Evolutionary conservation across 1,140 invertebrate species (phyloP).

Genomic region (Ceratosolen fusciceps): DNA sequence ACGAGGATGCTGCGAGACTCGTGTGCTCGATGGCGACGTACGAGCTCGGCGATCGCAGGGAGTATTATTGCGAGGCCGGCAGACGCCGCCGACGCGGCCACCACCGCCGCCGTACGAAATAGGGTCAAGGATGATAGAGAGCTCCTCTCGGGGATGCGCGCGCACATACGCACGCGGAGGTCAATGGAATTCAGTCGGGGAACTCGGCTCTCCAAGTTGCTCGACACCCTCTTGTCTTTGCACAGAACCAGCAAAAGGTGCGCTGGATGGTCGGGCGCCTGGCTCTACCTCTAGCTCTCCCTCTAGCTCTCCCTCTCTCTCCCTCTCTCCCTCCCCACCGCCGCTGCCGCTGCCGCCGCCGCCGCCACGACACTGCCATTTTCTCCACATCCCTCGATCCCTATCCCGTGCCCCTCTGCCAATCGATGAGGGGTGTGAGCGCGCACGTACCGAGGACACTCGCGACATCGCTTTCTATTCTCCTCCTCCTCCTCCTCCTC

Average conservation of each 20-base stretch:
- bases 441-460: background rate
- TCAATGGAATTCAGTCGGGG: conserved; percentile 52
- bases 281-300: no score
- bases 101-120: conserved; percentile 28
- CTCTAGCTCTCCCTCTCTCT: no score
- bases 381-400: no score
- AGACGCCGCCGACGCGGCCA: background rate
- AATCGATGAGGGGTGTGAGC: background rate
- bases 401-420: no score
- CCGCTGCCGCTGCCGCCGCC: no score
- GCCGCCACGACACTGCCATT: no score
- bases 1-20: background rate
- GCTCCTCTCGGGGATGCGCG: conserved; percentile 14
- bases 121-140: conserved; percentile 57
- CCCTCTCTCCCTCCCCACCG: no score
- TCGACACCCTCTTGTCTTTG: background rate
- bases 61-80: no score
- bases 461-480: background rate
- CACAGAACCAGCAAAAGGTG: background rate
- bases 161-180: conserved; percentile 37
- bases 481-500: no score
- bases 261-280: background rate
- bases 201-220: background rate
- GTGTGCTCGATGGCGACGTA: background rate
- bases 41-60: no score